These are phyloP conservation scores for Caenorhabditis uteleia DNA, from an alignment of 2,888 invertebrate genomes.

Conservation along the genomic window DNA sequence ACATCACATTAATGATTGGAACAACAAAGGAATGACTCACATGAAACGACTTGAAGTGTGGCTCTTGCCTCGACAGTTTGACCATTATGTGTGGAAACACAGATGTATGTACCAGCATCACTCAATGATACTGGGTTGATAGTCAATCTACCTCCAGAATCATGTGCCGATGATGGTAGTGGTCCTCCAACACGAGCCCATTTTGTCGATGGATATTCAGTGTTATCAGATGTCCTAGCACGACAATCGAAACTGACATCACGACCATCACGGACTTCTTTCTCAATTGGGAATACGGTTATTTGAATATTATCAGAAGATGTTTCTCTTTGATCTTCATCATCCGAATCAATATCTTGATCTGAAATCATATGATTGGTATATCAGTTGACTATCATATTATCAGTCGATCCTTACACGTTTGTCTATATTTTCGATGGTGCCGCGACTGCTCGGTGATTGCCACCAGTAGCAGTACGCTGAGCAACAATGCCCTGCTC, in stretches of 20 bases:
- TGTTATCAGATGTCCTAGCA: constrained; percentile 62
- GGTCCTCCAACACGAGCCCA: constrained; percentile 60
- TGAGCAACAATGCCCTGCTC: no score
- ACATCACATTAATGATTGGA: background rate
- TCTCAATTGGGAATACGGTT: constrained; percentile 66
- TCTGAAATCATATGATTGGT: constrained; percentile 22
- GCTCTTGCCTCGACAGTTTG: constrained; percentile 65
- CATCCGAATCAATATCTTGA: constrained; percentile 47
- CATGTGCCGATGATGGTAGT: constrained; percentile 60
- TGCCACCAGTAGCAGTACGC: constrained; percentile 5
- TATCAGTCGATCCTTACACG: constrained; percentile 17
- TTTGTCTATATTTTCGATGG: constrained; percentile 33
- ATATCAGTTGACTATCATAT: background rate
- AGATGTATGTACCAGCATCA: constrained; percentile 65
- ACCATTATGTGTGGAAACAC: constrained; percentile 64
- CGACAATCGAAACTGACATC: constrained; percentile 68
- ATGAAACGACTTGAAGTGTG: constrained; percentile 58
- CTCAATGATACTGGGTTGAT: constrained; percentile 55
- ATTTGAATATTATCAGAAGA: constrained; percentile 58
- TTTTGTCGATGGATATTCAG: constrained; percentile 55
- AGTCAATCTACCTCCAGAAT: constrained; percentile 60
- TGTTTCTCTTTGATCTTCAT: constrained; percentile 8
- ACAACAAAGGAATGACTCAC: constrained; percentile 37
- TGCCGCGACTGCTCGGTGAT: constrained; percentile 31
- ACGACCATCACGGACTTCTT: constrained; percentile 63